Percentiles rank a stretch among this genome's conserved stretches.
Evolutionary conservation across 2,888 invertebrate species (phyloP).

Genomic region (Fragum sueziense): DNA sequence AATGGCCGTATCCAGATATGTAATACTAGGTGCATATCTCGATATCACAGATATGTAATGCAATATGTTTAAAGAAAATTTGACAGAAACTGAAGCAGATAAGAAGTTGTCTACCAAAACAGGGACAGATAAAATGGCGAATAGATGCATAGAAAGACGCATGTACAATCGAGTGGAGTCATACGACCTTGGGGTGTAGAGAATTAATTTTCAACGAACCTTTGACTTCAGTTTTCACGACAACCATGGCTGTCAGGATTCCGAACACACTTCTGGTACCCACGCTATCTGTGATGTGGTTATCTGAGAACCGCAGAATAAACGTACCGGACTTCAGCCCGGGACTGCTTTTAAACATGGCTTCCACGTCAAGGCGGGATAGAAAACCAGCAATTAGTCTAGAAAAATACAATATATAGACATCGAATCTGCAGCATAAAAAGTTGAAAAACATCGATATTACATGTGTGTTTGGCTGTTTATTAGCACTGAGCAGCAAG

Average conservation of each 20-base stretch:
- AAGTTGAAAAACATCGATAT: too few species aligned
- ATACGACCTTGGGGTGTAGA: not conserved
- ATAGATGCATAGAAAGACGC: not conserved
- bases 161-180: not conserved
- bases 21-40: not conserved
- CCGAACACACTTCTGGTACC: constrained; percentile 56
- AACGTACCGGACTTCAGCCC: constrained; percentile 31
- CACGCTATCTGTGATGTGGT: constrained; percentile 51
- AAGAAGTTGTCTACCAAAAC: not conserved
- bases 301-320: constrained; percentile 54
- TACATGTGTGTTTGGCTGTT: too few species aligned
- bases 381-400: constrained; percentile 55
- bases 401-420: too few species aligned
- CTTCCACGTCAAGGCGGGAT: constrained; percentile 39
- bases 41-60: not conserved
- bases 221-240: constrained; percentile 22
- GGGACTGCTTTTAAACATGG: constrained; percentile 22
- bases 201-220: constrained; percentile 27
- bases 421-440: too few species aligned
- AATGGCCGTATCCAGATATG: not conserved
- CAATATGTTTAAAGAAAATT: not conserved
- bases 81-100: not conserved
- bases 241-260: constrained; percentile 40
- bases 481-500: too few species aligned
- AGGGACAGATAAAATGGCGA: not conserved